Base-by-base conservation (phyloP, 2,113 vertebrate species). In the Notechis scutatus region DNA sequence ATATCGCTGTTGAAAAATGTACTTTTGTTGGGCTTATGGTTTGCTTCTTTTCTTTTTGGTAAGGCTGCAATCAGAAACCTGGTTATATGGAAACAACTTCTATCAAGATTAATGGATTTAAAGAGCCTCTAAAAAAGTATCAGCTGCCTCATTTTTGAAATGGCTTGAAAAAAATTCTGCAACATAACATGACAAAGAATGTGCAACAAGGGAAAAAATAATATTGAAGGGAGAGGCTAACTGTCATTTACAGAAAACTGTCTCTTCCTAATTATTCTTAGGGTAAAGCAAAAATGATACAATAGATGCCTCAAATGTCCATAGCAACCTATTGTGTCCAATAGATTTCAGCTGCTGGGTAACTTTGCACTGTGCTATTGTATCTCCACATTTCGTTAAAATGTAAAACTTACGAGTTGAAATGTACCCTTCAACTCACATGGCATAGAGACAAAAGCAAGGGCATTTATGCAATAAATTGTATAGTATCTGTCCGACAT, bases 381-480 rank as follows among this genome's bases (percentile, higher is more conserved):
- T 97, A 95, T 97, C 97, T 96, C 95, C 95, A 95, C 97, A 94
- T 97, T 97, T 97, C 96, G 74, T 74, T 11, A 81, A 93, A 97
- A 97, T 95, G 94, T 96, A 96, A 96, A 95, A 97, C 97, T 98
- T 97, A 97, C 97, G 97, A 96, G 92, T 93, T 88, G 96, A 97
- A 97, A 97, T 96, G 96, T 97, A 96, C 96, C 96, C 96, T 97
- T 94, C 52, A 96, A 95, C 96, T 96, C 94, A 96, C 94, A 95
- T 97, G 96, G 96, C 96, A 96, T 96, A 96, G 96, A 97, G 96
- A 95, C 96, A 96, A 95, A 96, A 96, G 94, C 87, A 92, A 95
- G 95, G 97, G 96, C 96, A 97, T 97, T 97, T 96, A 97, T 96
- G 97, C 96, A 97, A 97, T 97, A 95, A 90, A 93, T 61, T 61